Base-by-base conservation (phyloP, 2,113 vertebrate genomes). In the Chelonoidis abingdonii region DNA sequence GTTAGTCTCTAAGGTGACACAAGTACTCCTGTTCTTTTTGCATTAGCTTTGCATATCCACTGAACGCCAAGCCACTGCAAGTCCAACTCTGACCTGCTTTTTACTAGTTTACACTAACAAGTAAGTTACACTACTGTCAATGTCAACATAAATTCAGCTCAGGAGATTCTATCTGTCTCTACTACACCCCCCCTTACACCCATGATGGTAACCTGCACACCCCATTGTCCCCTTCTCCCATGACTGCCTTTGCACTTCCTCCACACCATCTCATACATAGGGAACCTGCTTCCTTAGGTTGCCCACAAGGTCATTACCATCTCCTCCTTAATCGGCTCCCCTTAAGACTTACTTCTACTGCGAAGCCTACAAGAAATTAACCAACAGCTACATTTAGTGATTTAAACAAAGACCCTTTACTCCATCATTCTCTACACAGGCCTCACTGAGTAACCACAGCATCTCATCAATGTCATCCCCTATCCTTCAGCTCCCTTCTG, bases 211-310 rank as follows among this genome's bases (percentile, higher is more conserved):
- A 69, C 3, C 54, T 84, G 29, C 0, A 44, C 1, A 0, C 24
- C 56, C 62, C 72, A 4, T 62, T 83, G 35, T 19, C 56, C 65
- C 17, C 14, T 38, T 72, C 65, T 31, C 57, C n/a, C 21, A 38
- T 8, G 4, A 24, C 38, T 41, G 38, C 35, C 57, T 57, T 50
- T 62, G 29, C 62, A 80, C 2, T 12, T 92, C 47, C 82, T 89
- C 57, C 92, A 80, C 41, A 10, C 41, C 8, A 0, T 0, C 16
- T 8, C 83, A 69, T 9, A 31, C 80, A 38, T 3, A 2, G 0
- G 2, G 11, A 80, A 35, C 29, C 19, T 10, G 29, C 85, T 35
- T 57, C 72, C 80, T 8, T 2, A 57, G 7, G 21, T 3, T 9
- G 8, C 44, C 21, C 69, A 54, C 2, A 69, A 69, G 62, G 78